Base-by-base conservation (phyloP, 2,888 invertebrate species). In the Chouioia cunea region DNA sequence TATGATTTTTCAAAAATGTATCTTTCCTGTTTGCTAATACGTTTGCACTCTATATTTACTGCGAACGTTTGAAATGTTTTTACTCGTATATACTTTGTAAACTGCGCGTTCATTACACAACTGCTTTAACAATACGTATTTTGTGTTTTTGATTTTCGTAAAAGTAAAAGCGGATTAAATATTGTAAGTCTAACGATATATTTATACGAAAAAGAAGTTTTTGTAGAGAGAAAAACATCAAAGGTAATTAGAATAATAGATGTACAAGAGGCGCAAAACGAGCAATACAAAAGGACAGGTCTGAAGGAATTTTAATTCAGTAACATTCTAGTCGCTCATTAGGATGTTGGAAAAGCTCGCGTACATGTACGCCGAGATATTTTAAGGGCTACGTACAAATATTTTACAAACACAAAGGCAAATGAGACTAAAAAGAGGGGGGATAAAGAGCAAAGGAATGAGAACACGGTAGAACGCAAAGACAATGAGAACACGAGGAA, bases 401-500 rank as follows among this genome's bases (percentile, higher is more conserved):
- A 67, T 67, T 67, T 66, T 52, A 43, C 66, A 27, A 66, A 44
- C 47, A 18, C 36, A 67, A 64, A 59, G 62, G 47, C 27, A 57
- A 63, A 50, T 23, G 60, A 50, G 54, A 48, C 46, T 50, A 36
- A 43, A 50, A 36, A 58, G 43, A 27, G 54, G 15, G 18, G 15
- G 56, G 43, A 6, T 27, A 65, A 43, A 15, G 27, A 15, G 36
- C 36, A 36, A 36, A 36, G 36, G 36, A 36, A 36, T 12, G 46
- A 59, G 47, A 23, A 36, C 47, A 43, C 46, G 47, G 4, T n/a
- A n/a, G 20, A 15, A 27, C 3, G 27, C 10, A 20, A 56, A 65
- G 46, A 65, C 64, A 68, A 72, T 72, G 71, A 48, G 65, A 68
- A 36, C 43, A 43, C 48, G 64, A 8, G 27, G 48, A 27, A 60